Conservation (phyloP, 2,113 vertebrate genomes). For the Symphodus melops region DNA sequence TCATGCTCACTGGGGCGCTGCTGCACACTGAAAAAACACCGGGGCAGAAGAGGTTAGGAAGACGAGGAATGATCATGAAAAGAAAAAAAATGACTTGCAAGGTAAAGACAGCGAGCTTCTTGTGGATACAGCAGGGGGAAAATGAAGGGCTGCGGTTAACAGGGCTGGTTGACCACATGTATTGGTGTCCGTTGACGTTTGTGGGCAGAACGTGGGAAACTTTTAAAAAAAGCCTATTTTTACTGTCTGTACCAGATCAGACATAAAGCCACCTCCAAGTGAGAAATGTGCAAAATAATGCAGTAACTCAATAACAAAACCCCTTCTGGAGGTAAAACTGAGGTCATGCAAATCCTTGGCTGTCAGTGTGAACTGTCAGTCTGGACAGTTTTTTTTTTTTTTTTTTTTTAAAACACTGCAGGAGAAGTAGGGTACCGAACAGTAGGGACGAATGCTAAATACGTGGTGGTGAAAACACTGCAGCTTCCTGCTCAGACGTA, state of each 20-base stretch:
- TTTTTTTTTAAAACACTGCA: not conserved
- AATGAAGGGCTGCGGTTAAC: slow-evolving; percentile 23
- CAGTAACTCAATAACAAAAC: slow-evolving; percentile 48
- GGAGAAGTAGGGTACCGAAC: slow-evolving; percentile 1
- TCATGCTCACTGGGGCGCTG: slow-evolving; percentile 95
- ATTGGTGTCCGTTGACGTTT: slow-evolving; percentile 29
- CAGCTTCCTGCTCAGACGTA: slow-evolving; percentile 2
- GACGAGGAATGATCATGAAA: not conserved
- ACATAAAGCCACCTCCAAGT: slow-evolving; percentile 54
- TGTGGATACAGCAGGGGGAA: not conserved
- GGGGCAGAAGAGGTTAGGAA: too few relatives aligned
- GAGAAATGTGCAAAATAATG: slow-evolving; percentile 57
- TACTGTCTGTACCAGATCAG: slow-evolving; percentile 55
- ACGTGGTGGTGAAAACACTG: slow-evolving; percentile 11
- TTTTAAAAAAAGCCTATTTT: slow-evolving; percentile 62
- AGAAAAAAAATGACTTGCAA: not conserved
- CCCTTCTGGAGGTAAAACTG: slow-evolving; percentile 28
- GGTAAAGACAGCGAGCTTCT: not conserved
- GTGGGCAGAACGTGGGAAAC: slow-evolving; percentile 30
- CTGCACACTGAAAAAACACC: slow-evolving; percentile 89
- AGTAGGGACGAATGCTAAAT: not conserved
- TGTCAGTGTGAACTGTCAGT: not conserved
- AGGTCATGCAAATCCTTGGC: slow-evolving; percentile 23
- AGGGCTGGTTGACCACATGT: slow-evolving; percentile 40
- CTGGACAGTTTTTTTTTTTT: slow-evolving; percentile 6